These are phyloP conservation scores for Sabatieria punctata DNA, from an alignment of 2,888 invertebrate species.

Conservation along the genomic window DNA sequence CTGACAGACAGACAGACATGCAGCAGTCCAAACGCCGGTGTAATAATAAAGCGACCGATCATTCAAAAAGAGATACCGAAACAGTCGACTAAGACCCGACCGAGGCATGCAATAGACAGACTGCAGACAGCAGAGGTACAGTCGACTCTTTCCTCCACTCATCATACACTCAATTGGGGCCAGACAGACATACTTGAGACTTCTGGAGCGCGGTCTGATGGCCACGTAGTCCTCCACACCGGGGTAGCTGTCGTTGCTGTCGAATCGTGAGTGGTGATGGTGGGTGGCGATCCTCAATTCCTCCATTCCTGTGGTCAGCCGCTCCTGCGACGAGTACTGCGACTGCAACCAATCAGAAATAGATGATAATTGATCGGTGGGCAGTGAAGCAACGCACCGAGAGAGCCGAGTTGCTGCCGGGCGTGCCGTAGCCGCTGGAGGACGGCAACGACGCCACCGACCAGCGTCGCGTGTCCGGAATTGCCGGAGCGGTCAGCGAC, in stretches of 20 bases:
- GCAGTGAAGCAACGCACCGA: conserved; percentile 16
- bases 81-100: too few relatives aligned
- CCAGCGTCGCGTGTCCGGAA: conserved; percentile 58
- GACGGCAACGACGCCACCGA: conserved; percentile 95
- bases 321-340: conserved; percentile 95
- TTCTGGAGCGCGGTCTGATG: conserved; percentile 76
- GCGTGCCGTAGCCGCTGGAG: conserved; percentile 95
- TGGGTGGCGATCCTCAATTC: conserved; percentile 37
- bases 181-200: conserved; percentile 53
- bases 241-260: conserved; percentile 55
- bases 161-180: background rate
- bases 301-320: conserved; percentile 41
- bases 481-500: background rate
- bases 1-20: too few relatives aligned
- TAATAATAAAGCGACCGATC: too few relatives aligned
- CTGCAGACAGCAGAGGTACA: background rate
- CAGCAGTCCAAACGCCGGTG: too few relatives aligned
- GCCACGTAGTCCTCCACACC: conserved; percentile 43
- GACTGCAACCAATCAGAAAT: conserved; percentile 49
- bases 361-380: background rate
- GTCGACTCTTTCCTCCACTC: conserved; percentile 3
- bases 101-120: background rate
- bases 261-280: conserved; percentile 58
- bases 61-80: too few relatives aligned
- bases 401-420: conserved; percentile 51